phyloP scores from a whole-genome alignment of 2,888 invertebrate genomes.

The Koerneria pararmatus region DNA sequence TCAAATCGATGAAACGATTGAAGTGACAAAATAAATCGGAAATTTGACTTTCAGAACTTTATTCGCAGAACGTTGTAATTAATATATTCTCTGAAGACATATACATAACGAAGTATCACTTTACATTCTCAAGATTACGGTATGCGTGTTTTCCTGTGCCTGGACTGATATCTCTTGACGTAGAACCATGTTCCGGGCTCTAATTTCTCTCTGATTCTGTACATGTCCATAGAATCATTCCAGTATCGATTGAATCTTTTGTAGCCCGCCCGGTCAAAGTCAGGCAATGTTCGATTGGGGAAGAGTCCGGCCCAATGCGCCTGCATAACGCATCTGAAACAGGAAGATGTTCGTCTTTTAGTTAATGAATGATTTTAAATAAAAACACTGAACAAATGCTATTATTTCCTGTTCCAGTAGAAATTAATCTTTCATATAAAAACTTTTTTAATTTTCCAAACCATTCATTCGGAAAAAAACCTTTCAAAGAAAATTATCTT shows the following conservation, averaged over 20 bases:
- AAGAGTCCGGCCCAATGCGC: constrained; percentile 58
- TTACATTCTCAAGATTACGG: no score
- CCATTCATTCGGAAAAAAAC: no score
- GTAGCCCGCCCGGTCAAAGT: constrained; percentile 54
- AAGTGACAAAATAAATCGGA: constrained; percentile 7
- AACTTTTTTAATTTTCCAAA: no score
- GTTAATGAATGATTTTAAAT: no score
- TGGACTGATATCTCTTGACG: constrained; percentile 48
- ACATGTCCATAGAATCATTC: constrained; percentile 56
- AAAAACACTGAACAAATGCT: no score
- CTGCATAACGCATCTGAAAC: constrained; percentile 54
- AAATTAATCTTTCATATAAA: no score
- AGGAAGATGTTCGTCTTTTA: neutral
- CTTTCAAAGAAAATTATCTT: no score
- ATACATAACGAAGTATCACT: neutral
- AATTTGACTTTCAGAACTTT: no score
- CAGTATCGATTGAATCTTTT: constrained; percentile 56
- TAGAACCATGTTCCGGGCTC: constrained; percentile 54
- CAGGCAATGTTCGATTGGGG: constrained; percentile 61
- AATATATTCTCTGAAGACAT: neutral
- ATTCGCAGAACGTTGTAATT: constrained; percentile 5
- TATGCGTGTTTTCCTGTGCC: no score
- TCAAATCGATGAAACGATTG: constrained; percentile 66
- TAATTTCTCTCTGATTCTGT: constrained; percentile 43
- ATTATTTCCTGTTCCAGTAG: no score